Percentiles rank a stretch among this genome's conserved stretches.
phyloP scores from a whole-genome alignment of 2,888 invertebrate species.

The Cantharis rustica region DNA sequence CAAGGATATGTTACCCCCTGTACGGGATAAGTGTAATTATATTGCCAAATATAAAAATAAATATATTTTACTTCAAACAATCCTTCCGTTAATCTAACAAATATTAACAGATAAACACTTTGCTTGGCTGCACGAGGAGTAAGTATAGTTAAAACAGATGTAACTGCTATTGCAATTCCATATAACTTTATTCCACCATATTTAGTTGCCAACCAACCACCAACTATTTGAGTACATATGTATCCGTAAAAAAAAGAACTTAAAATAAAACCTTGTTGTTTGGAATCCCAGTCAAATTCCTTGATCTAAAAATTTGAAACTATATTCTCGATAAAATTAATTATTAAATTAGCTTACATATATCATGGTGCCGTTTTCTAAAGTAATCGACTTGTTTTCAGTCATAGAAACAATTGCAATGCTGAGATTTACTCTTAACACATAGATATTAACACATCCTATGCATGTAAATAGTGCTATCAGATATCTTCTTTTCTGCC shows the following conservation, averaged over 20 bases:
- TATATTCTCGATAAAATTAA: too few species aligned
- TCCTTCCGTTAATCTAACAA: conserved; percentile 61
- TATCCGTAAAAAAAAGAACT: conserved; percentile 92
- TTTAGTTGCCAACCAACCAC: conserved; percentile 81
- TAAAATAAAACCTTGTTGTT: conserved; percentile 76
- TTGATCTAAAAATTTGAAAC: conserved; percentile 57
- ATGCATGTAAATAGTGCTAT: conserved; percentile 74
- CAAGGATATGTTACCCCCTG: conserved; percentile 79
- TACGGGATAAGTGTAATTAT: not conserved
- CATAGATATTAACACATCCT: conserved; percentile 84
- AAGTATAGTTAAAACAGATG: conserved; percentile 78
- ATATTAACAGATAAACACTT: conserved; percentile 71
- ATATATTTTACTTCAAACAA: conserved; percentile 45
- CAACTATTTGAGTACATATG: conserved; percentile 79
- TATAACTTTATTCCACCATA: conserved; percentile 88
- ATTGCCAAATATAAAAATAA: not conserved
- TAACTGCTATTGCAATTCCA: conserved; percentile 77
- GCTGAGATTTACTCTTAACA: conserved; percentile 84
- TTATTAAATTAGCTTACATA: conserved; percentile 56
- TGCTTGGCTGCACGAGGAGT: conserved; percentile 80
- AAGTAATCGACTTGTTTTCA: conserved; percentile 64
- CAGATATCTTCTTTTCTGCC: conserved; percentile 71
- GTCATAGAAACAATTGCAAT: conserved; percentile 97
- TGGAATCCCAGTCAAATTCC: conserved; percentile 82
- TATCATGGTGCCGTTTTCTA: conserved; percentile 65